Evolutionary conservation across 2,888 invertebrate genomes (phyloP).

Genomic region (Steinernema scapterisci): DNA sequence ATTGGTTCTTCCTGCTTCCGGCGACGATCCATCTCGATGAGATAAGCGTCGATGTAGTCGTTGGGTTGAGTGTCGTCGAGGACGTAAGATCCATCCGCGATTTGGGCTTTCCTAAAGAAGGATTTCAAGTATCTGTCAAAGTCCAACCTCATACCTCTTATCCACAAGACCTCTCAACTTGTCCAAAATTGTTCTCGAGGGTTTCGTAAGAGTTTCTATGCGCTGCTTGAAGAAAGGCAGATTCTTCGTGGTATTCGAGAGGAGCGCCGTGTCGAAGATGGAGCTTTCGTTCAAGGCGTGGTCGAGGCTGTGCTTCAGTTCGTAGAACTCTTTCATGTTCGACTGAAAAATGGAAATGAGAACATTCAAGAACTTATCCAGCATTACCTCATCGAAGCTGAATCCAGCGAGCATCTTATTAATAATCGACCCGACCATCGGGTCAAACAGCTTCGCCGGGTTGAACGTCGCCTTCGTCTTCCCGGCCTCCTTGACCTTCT

Average conservation of each 20-base stretch:
- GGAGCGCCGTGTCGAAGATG: background rate
- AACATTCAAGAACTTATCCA: too few species aligned
- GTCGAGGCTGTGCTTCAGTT: conserved; percentile 34
- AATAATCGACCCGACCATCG: conserved; percentile 36
- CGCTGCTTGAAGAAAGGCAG: conserved; percentile 35
- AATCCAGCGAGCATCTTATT: conserved; percentile 36
- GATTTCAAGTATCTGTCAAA: background rate
- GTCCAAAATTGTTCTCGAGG: background rate
- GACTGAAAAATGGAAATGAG: background rate
- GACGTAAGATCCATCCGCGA: conserved; percentile 38
- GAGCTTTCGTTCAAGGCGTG: background rate
- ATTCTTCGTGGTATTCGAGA: conserved; percentile 28
- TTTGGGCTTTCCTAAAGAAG: conserved; percentile 19
- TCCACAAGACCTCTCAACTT: conserved; percentile 35
- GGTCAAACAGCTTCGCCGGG: conserved; percentile 22
- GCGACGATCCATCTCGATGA: conserved; percentile 12
- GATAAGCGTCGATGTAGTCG: conserved; percentile 26
- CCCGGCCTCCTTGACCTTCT: background rate
- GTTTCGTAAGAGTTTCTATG: background rate
- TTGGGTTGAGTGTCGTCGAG: conserved; percentile 25
- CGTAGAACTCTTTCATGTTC: conserved; percentile 34
- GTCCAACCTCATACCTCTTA: conserved; percentile 35
- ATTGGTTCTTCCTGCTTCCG: conserved; percentile 17
- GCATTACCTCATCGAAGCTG: conserved; percentile 34
- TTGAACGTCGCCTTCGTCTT: background rate